Evolutionary conservation across 2,888 invertebrate genomes (phyloP).

Genomic region (Parnassius orleans): DNA sequence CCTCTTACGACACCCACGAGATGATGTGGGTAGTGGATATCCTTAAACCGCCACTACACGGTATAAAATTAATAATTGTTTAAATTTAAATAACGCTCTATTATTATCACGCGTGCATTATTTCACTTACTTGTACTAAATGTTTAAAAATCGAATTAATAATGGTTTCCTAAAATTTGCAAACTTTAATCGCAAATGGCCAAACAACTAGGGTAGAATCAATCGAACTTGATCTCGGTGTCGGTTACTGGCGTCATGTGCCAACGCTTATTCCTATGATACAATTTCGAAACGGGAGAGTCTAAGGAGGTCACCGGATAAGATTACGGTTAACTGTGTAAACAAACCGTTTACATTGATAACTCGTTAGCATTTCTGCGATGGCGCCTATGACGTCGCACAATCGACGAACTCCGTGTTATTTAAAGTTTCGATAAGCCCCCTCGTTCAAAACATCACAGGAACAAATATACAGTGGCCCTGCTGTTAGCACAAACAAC

Average conservation of each 20-base stretch:
- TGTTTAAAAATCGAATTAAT: no score
- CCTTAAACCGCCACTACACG: no score
- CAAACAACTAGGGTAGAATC: not conserved
- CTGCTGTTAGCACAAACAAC: conserved; percentile 5
- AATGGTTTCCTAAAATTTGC: no score
- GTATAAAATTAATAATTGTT: no score
- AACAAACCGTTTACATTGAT: conserved; percentile 79
- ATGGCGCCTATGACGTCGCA: conserved; percentile 68
- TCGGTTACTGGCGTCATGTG: conserved; percentile 29
- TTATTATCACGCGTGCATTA: no score
- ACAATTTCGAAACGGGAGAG: conserved; percentile 78
- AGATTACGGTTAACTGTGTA: conserved; percentile 79
- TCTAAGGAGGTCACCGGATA: conserved; percentile 80
- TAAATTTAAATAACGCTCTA: no score
- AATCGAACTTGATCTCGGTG: conserved; percentile 12
- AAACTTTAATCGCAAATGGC: not conserved
- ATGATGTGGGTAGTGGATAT: no score
- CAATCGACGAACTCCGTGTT: conserved; percentile 49
- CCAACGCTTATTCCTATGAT: conserved; percentile 49
- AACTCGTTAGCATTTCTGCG: conserved; percentile 74
- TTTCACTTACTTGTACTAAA: no score
- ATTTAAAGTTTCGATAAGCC: conserved; percentile 52
- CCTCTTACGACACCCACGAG: no score
- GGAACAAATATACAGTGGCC: conserved; percentile 25
- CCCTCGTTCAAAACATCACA: conserved; percentile 36